Evolutionary conservation across 2,888 invertebrate genomes (phyloP).

Genomic region (Prosapia bicincta): DNA sequence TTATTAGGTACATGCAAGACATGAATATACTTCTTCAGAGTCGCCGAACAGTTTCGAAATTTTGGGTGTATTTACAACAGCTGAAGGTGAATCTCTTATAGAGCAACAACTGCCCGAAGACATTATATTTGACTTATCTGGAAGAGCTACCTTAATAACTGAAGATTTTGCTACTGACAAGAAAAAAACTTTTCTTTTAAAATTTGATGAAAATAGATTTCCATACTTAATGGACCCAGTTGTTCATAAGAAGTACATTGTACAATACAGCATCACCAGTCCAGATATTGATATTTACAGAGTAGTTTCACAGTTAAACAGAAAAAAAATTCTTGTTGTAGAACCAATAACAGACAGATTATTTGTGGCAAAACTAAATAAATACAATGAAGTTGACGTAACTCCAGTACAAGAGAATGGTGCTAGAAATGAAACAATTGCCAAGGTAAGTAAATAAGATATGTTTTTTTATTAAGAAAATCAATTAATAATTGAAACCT

Average conservation of each 20-base stretch:
- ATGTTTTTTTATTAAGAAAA: no score
- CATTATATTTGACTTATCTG: slow-evolving; percentile 12
- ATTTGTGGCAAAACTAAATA: neutral
- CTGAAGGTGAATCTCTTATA: neutral
- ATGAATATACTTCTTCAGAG: neutral
- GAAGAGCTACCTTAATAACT: slow-evolving; percentile 3
- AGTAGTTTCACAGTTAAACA: neutral
- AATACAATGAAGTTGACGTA: neutral
- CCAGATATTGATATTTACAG: neutral
- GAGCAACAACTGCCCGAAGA: slow-evolving; percentile 12
- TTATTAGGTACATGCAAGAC: neutral
- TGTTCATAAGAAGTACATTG: slow-evolving; percentile 3
- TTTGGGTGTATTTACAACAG: no score
- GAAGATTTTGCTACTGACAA: neutral
- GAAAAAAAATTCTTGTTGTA: neutral
- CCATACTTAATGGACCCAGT: slow-evolving; percentile 3
- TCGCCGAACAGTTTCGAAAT: neutral
- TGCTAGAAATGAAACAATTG: neutral
- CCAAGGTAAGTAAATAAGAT: neutral
- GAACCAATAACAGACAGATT: neutral
- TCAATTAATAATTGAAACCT: no score
- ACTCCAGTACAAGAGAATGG: neutral
- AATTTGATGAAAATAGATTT: neutral
- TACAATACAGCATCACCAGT: neutral
- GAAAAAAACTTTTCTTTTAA: neutral